Evolutionary conservation across 2,797 vertebrate genomes (phyloP).

Genomic region (Hippocampus kuda): DNA sequence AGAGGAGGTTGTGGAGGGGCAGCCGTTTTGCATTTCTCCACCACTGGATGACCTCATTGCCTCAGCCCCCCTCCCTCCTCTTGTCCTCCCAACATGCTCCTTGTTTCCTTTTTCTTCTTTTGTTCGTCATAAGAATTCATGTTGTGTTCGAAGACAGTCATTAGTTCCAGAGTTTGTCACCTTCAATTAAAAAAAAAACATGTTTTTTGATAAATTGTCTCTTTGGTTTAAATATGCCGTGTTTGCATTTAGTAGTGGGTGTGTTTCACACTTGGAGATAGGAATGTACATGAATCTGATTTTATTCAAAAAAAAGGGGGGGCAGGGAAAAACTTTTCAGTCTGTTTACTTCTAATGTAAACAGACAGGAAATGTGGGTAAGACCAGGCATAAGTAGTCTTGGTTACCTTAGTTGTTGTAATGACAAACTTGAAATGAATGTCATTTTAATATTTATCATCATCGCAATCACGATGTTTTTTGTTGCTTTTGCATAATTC

Average conservation of each 20-base stretch:
- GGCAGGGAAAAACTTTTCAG: too few relatives aligned
- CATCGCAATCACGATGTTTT: too few relatives aligned
- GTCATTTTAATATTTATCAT: too few relatives aligned
- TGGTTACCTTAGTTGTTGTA: not conserved
- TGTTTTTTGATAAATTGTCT: constrained; percentile 49
- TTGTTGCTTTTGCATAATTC: too few relatives aligned
- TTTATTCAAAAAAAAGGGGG: not conserved
- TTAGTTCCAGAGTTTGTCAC: constrained; percentile 30
- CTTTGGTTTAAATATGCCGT: constrained; percentile 18
- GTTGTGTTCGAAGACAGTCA: constrained; percentile 26
- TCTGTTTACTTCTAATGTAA: too few relatives aligned
- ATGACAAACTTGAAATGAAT: too few relatives aligned
- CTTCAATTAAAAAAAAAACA: constrained; percentile 49
- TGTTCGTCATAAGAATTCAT: constrained; percentile 17
- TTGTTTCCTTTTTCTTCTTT: constrained; percentile 21
- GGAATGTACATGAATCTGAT: not conserved
- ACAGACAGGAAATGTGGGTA: not conserved
- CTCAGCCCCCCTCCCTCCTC: not conserved
- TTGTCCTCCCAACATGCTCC: not conserved
- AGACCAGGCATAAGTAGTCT: not conserved
- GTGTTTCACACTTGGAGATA: not conserved
- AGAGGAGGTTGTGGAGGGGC: constrained; percentile 17
- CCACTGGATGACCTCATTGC: not conserved
- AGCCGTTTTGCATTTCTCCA: not conserved
- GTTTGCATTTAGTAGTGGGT: constrained; percentile 10